phyloP scores from a whole-genome alignment of 1,140 invertebrate genomes.

The Drosophila navojoa region DNA sequence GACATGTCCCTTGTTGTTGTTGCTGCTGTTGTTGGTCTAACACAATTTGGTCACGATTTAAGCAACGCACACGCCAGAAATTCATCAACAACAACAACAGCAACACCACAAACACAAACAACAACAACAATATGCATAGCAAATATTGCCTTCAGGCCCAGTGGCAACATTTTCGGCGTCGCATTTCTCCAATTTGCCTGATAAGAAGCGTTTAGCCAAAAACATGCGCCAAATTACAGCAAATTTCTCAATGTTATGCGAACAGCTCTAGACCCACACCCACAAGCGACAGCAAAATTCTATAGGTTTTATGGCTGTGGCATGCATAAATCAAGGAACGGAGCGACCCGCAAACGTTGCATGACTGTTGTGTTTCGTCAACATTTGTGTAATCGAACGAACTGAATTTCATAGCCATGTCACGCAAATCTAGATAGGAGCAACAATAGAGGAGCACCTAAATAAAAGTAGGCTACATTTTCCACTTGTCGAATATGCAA shows the following conservation, averaged over 20 bases:
- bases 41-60: constrained; percentile 79
- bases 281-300: neutral
- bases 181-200: constrained; percentile 76
- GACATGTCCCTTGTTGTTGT: constrained; percentile 14
- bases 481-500: constrained; percentile 53
- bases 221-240: constrained; percentile 79
- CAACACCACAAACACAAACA: no score
- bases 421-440: constrained; percentile 72
- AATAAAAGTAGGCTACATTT: constrained; percentile 46
- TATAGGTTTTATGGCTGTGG: constrained; percentile 55
- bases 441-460: constrained; percentile 10
- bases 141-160: neutral
- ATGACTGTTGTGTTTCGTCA: constrained; percentile 47
- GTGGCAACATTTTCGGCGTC: constrained; percentile 16
- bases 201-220: constrained; percentile 79
- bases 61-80: constrained; percentile 73
- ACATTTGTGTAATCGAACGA: constrained; percentile 53
- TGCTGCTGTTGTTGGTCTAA: constrained; percentile 30
- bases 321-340: constrained; percentile 71
- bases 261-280: constrained; percentile 1
- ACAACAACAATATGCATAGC: constrained; percentile 49
- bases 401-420: constrained; percentile 51
- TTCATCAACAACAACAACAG: constrained; percentile 64
- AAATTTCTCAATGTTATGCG: constrained; percentile 76
- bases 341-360: constrained; percentile 36